phyloP scores from a whole-genome alignment of 2,113 vertebrate genomes.

The Rhea americana region DNA sequence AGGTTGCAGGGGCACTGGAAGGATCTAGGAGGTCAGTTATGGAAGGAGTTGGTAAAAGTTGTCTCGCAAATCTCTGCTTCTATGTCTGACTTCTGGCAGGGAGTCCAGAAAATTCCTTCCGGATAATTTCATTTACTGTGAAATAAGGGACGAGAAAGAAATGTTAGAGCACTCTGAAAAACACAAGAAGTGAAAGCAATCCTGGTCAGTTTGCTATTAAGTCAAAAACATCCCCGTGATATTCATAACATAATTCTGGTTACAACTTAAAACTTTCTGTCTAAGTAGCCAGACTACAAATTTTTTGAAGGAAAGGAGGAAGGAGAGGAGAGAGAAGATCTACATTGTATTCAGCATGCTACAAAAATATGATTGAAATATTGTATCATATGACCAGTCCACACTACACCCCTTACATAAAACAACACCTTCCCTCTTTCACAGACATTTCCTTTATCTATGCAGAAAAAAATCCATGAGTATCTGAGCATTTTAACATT shows the following conservation, averaged over 20 bases:
- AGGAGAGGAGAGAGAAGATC: not conserved
- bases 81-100: slow-evolving; percentile 91
- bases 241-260: not conserved
- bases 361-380: not conserved
- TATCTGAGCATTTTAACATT: not conserved
- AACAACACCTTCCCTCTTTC: not conserved
- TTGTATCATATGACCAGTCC: not conserved
- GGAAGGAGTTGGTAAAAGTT: slow-evolving; percentile 67
- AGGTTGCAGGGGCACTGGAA: slow-evolving; percentile 59
- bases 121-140: slow-evolving; percentile 98
- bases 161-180: slow-evolving; percentile 11
- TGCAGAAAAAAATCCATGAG: not conserved
- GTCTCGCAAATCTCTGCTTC: slow-evolving; percentile 73
- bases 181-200: not conserved
- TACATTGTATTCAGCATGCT: not conserved
- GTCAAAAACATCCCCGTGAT: not conserved
- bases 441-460: not conserved
- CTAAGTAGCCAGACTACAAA: not conserved
- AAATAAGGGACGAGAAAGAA: slow-evolving; percentile 63
- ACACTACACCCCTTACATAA: not conserved
- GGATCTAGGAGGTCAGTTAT: slow-evolving; percentile 64
- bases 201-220: not conserved
- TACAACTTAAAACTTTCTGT: not conserved
- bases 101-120: slow-evolving; percentile 96
- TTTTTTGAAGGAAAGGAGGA: not conserved